A percentile compares a stretch with the other conserved stretches of the same genome.
phyloP scores from a whole-genome alignment of 2,797 vertebrate genomes.

The Aselliscus stoliczkanus region DNA sequence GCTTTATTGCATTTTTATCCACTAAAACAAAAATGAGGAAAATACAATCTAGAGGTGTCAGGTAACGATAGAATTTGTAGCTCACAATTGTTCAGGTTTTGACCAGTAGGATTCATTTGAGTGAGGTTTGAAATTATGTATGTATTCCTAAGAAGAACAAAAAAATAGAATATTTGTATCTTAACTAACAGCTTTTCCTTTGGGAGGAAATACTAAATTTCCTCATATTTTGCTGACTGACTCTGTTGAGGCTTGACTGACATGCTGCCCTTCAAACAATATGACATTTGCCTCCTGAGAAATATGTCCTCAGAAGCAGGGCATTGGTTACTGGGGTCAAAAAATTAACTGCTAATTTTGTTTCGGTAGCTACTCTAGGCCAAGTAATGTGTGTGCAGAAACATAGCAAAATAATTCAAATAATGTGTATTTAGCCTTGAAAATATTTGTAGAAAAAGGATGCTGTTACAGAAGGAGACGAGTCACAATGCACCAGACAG shows the following conservation, averaged over 20 bases:
- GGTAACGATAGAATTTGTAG: background rate
- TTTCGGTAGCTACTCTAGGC: background rate
- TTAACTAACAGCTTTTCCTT: background rate
- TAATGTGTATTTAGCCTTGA: background rate
- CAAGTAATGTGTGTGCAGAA: background rate
- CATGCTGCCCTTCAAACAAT: background rate
- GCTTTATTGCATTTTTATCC: background rate
- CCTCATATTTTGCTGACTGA: background rate
- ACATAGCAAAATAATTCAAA: background rate
- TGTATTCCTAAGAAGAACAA: background rate
- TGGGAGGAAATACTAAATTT: slow-evolving; percentile 12
- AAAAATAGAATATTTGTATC: background rate
- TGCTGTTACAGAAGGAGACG: background rate
- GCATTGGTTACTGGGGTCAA: background rate
- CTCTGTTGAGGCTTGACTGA: background rate
- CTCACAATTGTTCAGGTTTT: background rate
- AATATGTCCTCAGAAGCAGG: background rate
- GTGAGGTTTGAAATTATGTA: background rate
- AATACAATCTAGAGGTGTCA: background rate
- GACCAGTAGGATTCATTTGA: background rate
- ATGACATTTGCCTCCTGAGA: background rate
- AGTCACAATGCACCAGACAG: background rate
- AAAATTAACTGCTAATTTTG: slow-evolving; percentile 18
- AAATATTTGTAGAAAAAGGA: background rate
- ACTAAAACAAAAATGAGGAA: background rate